These are phyloP conservation scores for Altica lythri DNA, from an alignment of 2,888 invertebrate genomes.

Conservation along the genomic window DNA sequence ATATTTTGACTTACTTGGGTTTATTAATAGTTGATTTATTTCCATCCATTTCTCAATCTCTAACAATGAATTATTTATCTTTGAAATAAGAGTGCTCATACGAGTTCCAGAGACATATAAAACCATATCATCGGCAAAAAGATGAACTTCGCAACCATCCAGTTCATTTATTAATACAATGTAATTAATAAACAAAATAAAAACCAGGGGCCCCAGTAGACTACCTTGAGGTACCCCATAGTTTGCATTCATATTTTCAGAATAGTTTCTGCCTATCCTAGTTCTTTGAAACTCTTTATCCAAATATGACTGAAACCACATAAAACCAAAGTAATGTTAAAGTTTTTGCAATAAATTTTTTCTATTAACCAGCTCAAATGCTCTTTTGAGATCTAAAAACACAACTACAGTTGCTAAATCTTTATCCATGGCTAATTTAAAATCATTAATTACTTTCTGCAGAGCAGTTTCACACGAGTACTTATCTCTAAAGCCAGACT, in stretches of 20 bases:
- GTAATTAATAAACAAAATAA: conserved; percentile 1
- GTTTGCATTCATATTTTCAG: neutral
- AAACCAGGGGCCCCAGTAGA: conserved; percentile 2
- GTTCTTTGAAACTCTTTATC: neutral
- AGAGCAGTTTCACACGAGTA: neutral
- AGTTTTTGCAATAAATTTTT: neutral
- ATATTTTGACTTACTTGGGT: neutral
- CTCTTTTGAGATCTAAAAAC: neutral
- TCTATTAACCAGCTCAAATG: neutral
- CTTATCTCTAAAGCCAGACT: neutral
- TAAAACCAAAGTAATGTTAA: neutral
- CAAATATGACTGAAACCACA: neutral
- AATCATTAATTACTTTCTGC: neutral
- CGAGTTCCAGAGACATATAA: neutral
- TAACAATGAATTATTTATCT: neutral
- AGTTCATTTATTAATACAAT: conserved; percentile 1
- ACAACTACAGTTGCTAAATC: neutral
- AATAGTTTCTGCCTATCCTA: neutral
- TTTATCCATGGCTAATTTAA: neutral
- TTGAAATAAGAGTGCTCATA: neutral
- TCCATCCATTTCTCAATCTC: neutral
- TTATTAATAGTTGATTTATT: neutral
- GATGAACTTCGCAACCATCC: neutral
- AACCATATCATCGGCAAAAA: neutral
- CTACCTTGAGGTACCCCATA: neutral